phyloP scores from a whole-genome alignment of 2,888 invertebrate genomes.

The Schizaphis graminum region DNA sequence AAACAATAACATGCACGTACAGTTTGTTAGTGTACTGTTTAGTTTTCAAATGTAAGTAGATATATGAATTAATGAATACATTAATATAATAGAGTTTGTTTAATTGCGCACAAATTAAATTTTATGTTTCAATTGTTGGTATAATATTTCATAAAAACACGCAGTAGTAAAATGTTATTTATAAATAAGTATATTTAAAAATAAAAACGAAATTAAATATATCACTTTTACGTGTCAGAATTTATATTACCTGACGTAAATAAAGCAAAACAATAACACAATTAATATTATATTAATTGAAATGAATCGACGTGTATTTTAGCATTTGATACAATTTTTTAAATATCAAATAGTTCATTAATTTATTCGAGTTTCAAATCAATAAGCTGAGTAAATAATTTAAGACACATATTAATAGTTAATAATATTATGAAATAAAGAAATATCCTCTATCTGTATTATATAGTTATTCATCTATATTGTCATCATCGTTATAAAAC shows the following conservation, averaged over 20 bases:
- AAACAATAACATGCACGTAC: slow-evolving; percentile 6
- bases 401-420: not conserved
- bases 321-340: not conserved
- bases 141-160: not conserved
- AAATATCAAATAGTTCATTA: too few species aligned
- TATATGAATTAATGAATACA: not conserved
- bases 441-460: not conserved
- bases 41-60: not conserved
- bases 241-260: not conserved
- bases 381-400: not conserved
- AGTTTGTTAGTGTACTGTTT: not conserved
- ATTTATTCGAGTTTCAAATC: not conserved
- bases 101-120: not conserved
- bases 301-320: not conserved
- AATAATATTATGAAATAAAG: not conserved
- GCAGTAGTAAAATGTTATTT: not conserved
- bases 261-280: not conserved
- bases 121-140: not conserved
- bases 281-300: not conserved
- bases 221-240: not conserved
- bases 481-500: not conserved
- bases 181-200: too few species aligned
- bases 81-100: not conserved
- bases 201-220: not conserved
- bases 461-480: not conserved